Conservation (phyloP, 1,140 invertebrate species). For the Bombus polaris region DNA sequence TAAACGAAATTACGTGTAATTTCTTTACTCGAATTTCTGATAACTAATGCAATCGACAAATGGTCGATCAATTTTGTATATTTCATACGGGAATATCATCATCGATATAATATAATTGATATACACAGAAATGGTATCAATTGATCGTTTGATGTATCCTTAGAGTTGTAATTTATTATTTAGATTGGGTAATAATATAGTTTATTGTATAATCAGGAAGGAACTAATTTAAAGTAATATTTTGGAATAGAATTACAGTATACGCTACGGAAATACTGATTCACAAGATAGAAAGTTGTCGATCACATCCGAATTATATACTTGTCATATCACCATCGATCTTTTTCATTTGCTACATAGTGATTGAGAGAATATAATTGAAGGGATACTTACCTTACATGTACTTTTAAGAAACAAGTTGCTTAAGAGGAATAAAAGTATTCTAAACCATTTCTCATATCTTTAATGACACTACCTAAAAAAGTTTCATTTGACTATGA, state of each 20-base stretch:
- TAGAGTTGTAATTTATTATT: neutral
- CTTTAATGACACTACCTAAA: neutral
- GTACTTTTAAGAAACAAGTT: neutral
- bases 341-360: neutral
- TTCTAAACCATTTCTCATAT: too few species aligned
- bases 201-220: neutral
- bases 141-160: neutral
- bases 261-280: neutral
- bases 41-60: neutral
- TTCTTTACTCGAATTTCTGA: neutral
- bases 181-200: neutral
- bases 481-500: neutral
- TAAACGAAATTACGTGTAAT: neutral
- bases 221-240: neutral
- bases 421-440: too few species aligned
- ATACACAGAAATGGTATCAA: neutral
- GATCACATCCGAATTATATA: neutral
- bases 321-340: neutral
- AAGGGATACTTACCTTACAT: neutral
- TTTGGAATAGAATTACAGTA: neutral
- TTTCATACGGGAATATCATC: too few species aligned
- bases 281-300: neutral
- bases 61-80: neutral
- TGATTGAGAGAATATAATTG: neutral
- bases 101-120: neutral